Percentiles rank a stretch among this genome's conserved stretches.
These are phyloP conservation scores for Sturnira hondurensis DNA, from an alignment of 2,113 vertebrate genomes.

Conservation along the genomic window DNA sequence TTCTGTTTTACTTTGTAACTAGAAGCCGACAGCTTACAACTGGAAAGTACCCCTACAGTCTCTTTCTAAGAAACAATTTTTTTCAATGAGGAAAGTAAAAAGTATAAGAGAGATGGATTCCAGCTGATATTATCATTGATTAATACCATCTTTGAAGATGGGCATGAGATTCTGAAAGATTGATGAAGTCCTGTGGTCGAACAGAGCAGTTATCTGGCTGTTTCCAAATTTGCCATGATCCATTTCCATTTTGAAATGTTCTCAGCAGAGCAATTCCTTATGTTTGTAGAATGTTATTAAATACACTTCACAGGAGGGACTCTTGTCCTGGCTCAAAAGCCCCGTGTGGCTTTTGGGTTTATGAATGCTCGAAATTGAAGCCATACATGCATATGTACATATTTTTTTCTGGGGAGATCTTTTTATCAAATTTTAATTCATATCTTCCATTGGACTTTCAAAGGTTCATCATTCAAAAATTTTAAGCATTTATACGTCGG, in stretches of 20 bases:
- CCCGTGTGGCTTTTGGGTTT: not conserved
- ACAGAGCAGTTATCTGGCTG: not conserved
- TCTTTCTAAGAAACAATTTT: not conserved
- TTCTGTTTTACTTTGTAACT: not conserved
- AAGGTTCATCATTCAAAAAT: not conserved
- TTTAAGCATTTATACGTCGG: not conserved
- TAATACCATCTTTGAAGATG: not conserved
- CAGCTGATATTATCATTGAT: not conserved
- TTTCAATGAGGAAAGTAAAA: not conserved
- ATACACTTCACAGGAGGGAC: not conserved
- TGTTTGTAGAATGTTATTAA: not conserved
- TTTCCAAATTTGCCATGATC: not conserved
- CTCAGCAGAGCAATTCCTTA: not conserved
- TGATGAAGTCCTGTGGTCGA: not conserved
- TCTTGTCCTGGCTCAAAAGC: not conserved
- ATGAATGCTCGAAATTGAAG: not conserved
- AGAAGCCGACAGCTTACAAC: not conserved
- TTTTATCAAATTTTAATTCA: not conserved
- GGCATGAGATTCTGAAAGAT: not conserved
- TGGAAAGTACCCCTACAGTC: not conserved
- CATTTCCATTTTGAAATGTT: not conserved
- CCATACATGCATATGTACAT: not conserved
- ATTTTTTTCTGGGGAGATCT: not conserved
- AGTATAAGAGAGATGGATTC: not conserved
- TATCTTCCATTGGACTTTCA: not conserved